Evolutionary conservation across 2,113 vertebrate genomes (phyloP).

Genomic region (Neogobius melanostomus): DNA sequence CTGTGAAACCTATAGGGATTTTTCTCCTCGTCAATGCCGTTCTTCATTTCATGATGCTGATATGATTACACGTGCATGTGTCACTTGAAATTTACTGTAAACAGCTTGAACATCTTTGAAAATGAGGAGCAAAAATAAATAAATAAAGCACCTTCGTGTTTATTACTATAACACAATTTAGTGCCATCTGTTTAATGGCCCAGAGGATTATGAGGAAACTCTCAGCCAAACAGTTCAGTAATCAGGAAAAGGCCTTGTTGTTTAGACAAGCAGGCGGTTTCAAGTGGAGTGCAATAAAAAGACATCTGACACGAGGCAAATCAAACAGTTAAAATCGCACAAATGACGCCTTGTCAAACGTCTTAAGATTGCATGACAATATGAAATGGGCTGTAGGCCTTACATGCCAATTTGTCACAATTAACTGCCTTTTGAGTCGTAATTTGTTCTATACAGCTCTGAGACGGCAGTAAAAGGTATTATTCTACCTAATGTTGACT

Average conservation of each 20-base stretch:
- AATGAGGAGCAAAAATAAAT: conserved; percentile 26
- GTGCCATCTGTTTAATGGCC: conserved; percentile 47
- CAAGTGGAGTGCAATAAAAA: conserved; percentile 14
- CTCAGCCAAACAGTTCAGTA: conserved; percentile 23
- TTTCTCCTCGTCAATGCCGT: not conserved
- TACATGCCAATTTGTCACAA: not conserved
- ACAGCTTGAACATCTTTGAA: conserved; percentile 11
- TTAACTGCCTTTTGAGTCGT: not conserved
- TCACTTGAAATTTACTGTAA: conserved; percentile 1
- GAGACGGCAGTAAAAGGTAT: not conserved
- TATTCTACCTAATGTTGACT: not conserved
- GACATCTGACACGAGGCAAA: conserved; percentile 5
- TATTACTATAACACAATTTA: conserved; percentile 44
- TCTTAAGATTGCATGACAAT: not conserved
- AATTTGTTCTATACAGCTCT: conserved; percentile 2
- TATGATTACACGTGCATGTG: not conserved
- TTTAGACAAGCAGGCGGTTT: conserved; percentile 19
- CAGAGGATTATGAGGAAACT: conserved; percentile 24
- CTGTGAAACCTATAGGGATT: not conserved
- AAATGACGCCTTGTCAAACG: conserved; percentile 1
- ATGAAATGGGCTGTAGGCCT: not conserved
- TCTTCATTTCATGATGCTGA: not conserved
- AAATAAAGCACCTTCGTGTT: conserved; percentile 12
- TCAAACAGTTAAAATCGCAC: conserved; percentile 4
- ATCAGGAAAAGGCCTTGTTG: conserved; percentile 20